Evolutionary conservation across 1,140 invertebrate genomes (phyloP), one percentile per base, ranked within the genome.

Genomic region (Lucilia cuprina): DNA sequence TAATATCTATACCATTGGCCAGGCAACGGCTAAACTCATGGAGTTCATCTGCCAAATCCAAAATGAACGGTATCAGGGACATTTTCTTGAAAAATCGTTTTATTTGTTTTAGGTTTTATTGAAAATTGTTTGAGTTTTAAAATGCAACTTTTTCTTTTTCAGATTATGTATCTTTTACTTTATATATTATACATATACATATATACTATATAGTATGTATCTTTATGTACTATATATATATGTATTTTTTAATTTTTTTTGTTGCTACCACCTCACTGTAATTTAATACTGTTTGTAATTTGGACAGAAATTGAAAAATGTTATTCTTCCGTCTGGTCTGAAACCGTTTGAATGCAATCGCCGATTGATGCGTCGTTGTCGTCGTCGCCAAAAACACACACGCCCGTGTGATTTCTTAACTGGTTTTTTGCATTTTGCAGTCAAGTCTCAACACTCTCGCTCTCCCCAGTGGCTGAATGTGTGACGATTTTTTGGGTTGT

Each of bases 41-140:
- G 83, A 90, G 84, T 85, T 90, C 89, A 86, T 90, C 89, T 60
- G 89, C 89, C 87, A 90, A 86, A 83, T 90, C 89, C 21, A 90
- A 85, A 87, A 90, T 90, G 50, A 90, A 90, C 35, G 89, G 89
- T 87, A 90, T 90, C 25, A 90, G 85, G 83, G 89, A 89, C 89
- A 90, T 90, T 75, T 50, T 83, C 25, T 30, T 30, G 25, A 30
- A 70, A 70, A 80, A 25, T 25, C 19, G 49, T 47, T 78, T 70
- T 2, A 30, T 30, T 70, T 70, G 14, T 50, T 25, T 10, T 21
- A 82, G 25, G 25, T 77, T 30, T 77, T 1, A 5, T 77, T 77
- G 34, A 75, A 75, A 30, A 78, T 34, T 78, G 2, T 78, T 78
- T 78, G 25, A 30, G 25, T 30, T 30, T 30, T 30, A 30, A 30